Evolutionary conservation across 2,888 invertebrate genomes (phyloP).

Genomic region (Polydrusus pterygomalis): DNA sequence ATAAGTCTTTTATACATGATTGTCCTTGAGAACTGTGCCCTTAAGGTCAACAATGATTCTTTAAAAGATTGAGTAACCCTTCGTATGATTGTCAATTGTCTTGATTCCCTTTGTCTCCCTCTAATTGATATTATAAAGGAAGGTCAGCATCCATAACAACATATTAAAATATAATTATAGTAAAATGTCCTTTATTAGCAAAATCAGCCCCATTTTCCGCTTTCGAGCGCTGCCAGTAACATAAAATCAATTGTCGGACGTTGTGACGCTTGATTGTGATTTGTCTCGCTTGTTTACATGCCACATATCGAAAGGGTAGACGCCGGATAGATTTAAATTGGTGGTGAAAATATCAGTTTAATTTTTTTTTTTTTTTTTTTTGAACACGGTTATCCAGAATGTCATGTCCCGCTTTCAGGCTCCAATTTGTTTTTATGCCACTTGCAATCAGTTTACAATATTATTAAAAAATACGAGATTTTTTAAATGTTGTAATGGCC

Average conservation of each 20-base stretch:
- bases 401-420: too few species aligned
- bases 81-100: too few species aligned
- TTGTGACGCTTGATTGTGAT: not conserved
- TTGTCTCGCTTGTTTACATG: not conserved
- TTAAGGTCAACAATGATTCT: too few species aligned
- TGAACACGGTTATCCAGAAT: not conserved
- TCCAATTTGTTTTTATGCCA: too few species aligned
- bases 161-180: constrained; percentile 8
- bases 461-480: too few species aligned
- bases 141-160: constrained; percentile 3
- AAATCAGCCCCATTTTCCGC: constrained; percentile 1
- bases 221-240: constrained; percentile 1
- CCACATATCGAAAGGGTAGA: not conserved
- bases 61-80: too few species aligned
- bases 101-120: too few species aligned
- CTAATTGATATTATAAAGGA: not conserved
- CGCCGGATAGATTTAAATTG: constrained; percentile 4
- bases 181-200: constrained; percentile 9
- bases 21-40: too few species aligned
- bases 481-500: too few species aligned
- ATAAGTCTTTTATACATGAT: too few species aligned
- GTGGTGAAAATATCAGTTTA: not conserved
- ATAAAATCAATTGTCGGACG: constrained; percentile 21
- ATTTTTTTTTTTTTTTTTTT: not conserved
- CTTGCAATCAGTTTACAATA: too few species aligned